Conservation (phyloP, 2,888 invertebrate species). For the Andrena bucephala region DNA sequence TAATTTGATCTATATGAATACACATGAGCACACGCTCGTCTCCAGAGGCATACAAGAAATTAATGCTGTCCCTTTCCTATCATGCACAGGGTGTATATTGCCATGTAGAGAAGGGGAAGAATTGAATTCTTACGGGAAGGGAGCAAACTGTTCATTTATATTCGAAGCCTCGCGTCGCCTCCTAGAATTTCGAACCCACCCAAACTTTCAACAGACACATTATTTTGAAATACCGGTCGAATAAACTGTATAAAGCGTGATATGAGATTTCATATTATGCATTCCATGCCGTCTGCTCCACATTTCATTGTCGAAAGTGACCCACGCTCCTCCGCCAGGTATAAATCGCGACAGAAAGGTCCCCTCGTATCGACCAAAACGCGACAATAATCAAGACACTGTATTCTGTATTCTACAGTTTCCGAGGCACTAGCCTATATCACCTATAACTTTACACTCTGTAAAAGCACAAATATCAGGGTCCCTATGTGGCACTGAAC, state of each 20-base stretch:
- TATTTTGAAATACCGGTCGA: constrained; percentile 13
- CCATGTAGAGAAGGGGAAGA: background rate
- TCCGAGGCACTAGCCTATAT: background rate
- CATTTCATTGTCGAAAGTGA: background rate
- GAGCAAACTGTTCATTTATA: constrained; percentile 17
- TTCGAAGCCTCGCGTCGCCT: constrained; percentile 10
- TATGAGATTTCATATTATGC: constrained; percentile 6
- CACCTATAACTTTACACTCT: too few species aligned
- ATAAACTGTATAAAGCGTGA: background rate
- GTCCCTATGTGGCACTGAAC: too few species aligned
- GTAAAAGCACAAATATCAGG: too few species aligned
- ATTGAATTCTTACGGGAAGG: constrained; percentile 19
- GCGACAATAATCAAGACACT: background rate
- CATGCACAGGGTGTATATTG: background rate
- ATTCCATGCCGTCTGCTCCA: background rate
- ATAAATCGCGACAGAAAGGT: background rate
- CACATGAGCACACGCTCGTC: background rate
- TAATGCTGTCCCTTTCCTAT: background rate
- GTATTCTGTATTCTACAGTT: background rate
- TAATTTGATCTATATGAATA: background rate
- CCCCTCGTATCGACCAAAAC: background rate
- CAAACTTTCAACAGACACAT: constrained; percentile 19
- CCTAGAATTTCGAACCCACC: background rate
- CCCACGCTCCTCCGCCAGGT: background rate
- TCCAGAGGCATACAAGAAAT: background rate